Evolutionary conservation across 53 echinoderm and acorn worm genomes (phyloP), one percentile per base, ranked within the genome.

Genomic region (Astropecten irregularis): DNA sequence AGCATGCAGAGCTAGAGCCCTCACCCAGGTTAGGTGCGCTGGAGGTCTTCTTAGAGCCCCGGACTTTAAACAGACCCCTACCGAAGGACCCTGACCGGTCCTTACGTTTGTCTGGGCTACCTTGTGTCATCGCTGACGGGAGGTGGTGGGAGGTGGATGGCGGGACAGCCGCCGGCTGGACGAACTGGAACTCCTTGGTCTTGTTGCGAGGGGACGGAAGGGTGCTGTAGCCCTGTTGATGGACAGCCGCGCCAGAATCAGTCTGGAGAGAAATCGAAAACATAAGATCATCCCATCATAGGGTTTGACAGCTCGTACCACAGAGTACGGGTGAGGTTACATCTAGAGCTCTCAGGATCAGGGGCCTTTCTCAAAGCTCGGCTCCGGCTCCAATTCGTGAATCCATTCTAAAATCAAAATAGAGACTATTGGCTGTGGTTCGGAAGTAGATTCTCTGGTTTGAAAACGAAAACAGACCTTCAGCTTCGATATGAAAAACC

Each of bases 1-100:
- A 51, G 67, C 67, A 83, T 56, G 68, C 66, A 38, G 18, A 61
- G 79, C 79, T 44, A 40, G 33, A 9, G 40, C 68, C 84, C 95
- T 94, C 68, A 97, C 97, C 94, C 25, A 97, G 87, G 77, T 97
- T 97, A 51, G 97, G 94, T 77, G 91, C 93, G 68, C 94, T 97
- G 52, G 93, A 87, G 34, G 94, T 91, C 66, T 91, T 93, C 85
- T 97, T 97, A 7, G 91, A 66, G 42, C 85, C 86, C 28, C 81
- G 53, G 35, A 58, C 81, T 57, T 94, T 94, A 62, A 94, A 92
- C 49, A 91, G 71, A 18, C 91, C 97, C 82, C 92, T 91, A 25
- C 89, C 93, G 76, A 90, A 93, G 19, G 93, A 90, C 67, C 81
- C 73, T 21, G 83, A 82, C 27, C 83, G 86, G 53, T 90, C 86